Percentiles rank a stretch among this genome's conserved stretches.
phyloP scores from a whole-genome alignment of 2,113 vertebrate species.

The Protobothrops mucrosquamatus region DNA sequence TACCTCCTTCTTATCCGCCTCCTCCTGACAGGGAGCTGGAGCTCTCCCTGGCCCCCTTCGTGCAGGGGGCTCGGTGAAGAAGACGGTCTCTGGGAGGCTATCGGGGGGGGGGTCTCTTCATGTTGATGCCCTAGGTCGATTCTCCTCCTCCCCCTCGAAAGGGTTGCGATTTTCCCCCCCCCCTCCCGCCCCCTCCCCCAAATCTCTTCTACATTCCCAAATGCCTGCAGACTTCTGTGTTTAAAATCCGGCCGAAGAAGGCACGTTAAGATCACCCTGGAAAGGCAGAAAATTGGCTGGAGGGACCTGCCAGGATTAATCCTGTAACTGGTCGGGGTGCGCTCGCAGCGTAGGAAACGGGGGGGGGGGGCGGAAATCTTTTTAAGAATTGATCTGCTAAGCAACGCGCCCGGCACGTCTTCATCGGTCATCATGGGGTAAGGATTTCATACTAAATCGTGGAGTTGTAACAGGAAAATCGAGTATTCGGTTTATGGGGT shows the following conservation, averaged over 20 bases:
- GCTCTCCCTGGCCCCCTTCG: not conserved
- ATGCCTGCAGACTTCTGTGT: conserved; percentile 41
- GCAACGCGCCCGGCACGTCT: conserved; percentile 57
- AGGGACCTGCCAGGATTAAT: conserved; percentile 42
- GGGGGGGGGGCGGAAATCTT: conserved; percentile 32
- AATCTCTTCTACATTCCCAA: conserved; percentile 4
- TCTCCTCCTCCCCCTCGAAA: conserved; percentile 20
- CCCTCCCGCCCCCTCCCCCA: rapidly evolving
- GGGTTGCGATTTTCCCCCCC: conserved; percentile 5
- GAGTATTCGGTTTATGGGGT: not conserved
- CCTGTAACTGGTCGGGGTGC: conserved; percentile 29
- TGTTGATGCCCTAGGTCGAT: conserved; percentile 40
- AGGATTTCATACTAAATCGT: conserved; percentile 48
- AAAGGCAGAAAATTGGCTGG: conserved; percentile 23
- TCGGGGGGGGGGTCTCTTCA: conserved; percentile 39
- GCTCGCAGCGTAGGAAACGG: conserved; percentile 36
- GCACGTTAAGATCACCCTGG: conserved; percentile 49
- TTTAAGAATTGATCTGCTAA: conserved; percentile 44
- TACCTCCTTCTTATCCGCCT: conserved; percentile 18
- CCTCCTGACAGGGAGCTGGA: conserved; percentile 1
- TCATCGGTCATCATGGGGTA: conserved; percentile 73
- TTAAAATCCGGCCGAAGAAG: conserved; percentile 34
- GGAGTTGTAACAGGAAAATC: conserved; percentile 1
- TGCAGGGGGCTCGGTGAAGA: conserved; percentile 33
- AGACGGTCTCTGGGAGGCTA: conserved; percentile 52